Base-by-base conservation (phyloP, 2,113 vertebrate species). In the Cebidichthys violaceus region DNA sequence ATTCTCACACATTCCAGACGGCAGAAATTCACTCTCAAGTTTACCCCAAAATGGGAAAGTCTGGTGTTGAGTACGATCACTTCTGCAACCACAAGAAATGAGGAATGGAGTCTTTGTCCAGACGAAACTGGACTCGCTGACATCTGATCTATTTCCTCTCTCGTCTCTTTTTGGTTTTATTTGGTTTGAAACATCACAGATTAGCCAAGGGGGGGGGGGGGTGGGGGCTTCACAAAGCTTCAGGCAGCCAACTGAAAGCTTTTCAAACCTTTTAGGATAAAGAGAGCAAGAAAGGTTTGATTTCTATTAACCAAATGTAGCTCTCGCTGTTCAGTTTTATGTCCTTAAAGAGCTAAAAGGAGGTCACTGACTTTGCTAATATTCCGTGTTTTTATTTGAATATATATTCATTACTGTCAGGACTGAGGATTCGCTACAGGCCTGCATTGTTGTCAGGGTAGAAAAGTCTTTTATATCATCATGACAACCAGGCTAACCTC, bases 31-130 rank as follows among this genome's bases (percentile, higher is more conserved):
- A 43, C 47, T 17, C 54, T 70, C 5, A 13, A 50, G n/a, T 68
- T 66, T 15, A 59, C 10, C 5, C 43, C 18, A 22, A 33, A 62
- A 74, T 27, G 37, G 43, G 20, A 81, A 77, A 82, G 60, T 31
- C 39, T 14, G 27, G 35, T 37, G 17, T 66, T n/a, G 45, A 45
- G 11, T 17, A 6, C 2, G 4, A 55, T 67, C 18, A 78, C 62
- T 59, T 86, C 43, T 81, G 52, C 45, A 69, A 66, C 37, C 73
- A 6, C 50, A 64, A 22, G 50, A 69, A 85, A 76, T 75, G 65
- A 79, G 81, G 88, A 91, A 89, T 57, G 1, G 33, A 85, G 80
- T 77, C 69, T 67, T 43, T 1, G 17, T 14, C 55, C 39, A 22
- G 70, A 60, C 1, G 3, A 17, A 79, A 70, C 10, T 35, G 43